Conservation (phyloP, 2,888 invertebrate species). For the Drosophila engyochracea region DNA sequence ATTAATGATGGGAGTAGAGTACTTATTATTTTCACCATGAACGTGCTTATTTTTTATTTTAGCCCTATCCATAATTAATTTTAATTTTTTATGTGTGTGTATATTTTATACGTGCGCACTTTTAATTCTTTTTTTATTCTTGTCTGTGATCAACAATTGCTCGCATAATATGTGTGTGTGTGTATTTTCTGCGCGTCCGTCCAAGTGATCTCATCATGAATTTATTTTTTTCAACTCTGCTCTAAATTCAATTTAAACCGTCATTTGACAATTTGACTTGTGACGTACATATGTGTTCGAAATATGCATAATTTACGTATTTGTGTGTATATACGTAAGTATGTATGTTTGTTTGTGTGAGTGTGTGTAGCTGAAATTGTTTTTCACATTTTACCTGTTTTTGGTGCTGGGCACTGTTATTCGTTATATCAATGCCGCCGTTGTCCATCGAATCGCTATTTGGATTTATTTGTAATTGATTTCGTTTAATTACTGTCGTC, state of each 20-base stretch:
- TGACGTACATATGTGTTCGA: neutral
- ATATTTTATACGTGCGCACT: neutral
- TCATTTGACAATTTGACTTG: neutral
- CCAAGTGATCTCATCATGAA: conserved; percentile 42
- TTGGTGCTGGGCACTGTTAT: conserved; percentile 39
- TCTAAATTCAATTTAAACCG: conserved; percentile 14
- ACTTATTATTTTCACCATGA: neutral
- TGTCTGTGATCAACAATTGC: conserved; percentile 13
- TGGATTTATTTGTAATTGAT: conserved; percentile 29
- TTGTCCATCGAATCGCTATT: conserved; percentile 52
- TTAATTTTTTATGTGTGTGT: neutral
- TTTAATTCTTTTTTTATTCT: neutral
- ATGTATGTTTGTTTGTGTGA: too few species aligned
- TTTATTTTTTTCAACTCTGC: conserved; percentile 5
- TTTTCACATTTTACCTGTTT: conserved; percentile 43
- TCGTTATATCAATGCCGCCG: conserved; percentile 39
- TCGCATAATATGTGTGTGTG: conserved; percentile 7
- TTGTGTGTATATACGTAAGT: neutral
- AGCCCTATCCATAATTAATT: neutral
- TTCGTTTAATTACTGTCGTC: conserved; percentile 38
- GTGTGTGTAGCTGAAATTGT: neutral
- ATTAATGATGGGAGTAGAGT: neutral
- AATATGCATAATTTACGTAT: neutral
- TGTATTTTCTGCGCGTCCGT: neutral
- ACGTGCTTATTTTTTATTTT: neutral